These are phyloP conservation scores for Xylocopa sonorina DNA, from an alignment of 1,140 invertebrate genomes.

Conservation along the genomic window DNA sequence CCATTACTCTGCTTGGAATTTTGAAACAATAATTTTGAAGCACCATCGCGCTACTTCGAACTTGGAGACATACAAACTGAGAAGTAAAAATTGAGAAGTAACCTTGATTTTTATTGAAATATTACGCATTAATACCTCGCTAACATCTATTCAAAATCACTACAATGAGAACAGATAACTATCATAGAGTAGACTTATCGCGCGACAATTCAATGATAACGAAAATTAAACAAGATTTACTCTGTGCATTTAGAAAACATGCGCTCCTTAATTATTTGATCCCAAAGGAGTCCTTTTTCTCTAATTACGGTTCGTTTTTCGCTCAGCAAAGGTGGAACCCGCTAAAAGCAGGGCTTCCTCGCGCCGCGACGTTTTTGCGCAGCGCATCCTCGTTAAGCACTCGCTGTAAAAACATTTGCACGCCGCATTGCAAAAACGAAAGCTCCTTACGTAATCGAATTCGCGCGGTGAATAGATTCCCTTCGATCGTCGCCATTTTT, in stretches of 20 bases:
- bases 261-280: not conserved
- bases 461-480: constrained; percentile 37
- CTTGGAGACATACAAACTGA: too few species aligned
- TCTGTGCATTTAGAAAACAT: not conserved
- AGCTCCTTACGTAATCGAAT: constrained; percentile 58
- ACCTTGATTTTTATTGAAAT: too few species aligned
- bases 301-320: not conserved
- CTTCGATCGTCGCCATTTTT: constrained; percentile 19
- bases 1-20: too few species aligned
- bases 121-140: too few species aligned
- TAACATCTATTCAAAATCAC: too few species aligned
- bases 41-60: too few species aligned
- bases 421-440: not conserved
- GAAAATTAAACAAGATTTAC: too few species aligned
- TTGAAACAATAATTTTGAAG: too few species aligned
- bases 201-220: too few species aligned
- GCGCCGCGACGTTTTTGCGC: not conserved
- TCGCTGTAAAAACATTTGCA: constrained; percentile 29
- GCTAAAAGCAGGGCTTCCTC: not conserved
- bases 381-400: constrained; percentile 18
- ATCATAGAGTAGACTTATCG: too few species aligned
- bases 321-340: not conserved
- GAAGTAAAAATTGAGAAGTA: too few species aligned
- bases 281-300: not conserved
- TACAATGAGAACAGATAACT: too few species aligned